Conservation (phyloP, 2,797 vertebrate genomes). For the Setipinna tenuifilis region DNA sequence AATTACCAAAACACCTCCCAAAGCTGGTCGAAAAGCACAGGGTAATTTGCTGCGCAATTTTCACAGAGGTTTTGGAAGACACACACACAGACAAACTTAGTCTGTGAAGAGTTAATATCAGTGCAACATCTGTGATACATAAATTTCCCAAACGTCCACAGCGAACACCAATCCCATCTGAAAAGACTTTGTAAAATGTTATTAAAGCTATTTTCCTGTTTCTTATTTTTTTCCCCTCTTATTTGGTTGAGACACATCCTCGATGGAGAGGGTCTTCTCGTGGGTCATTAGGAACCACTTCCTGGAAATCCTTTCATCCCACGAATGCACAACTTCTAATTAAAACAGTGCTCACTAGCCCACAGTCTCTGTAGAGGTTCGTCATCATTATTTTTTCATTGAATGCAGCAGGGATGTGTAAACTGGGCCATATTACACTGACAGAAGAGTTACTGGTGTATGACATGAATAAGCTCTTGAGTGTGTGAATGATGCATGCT, state of each 20-base stretch:
- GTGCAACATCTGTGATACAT: background rate
- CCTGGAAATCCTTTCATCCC: background rate
- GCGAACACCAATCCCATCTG: background rate
- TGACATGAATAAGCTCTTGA: background rate
- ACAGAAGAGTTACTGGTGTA: background rate
- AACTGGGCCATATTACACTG: background rate
- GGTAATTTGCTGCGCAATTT: background rate
- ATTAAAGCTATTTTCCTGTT: background rate
- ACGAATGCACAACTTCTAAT: background rate
- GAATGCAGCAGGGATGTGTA: background rate
- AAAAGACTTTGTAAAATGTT: background rate
- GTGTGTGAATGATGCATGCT: too few species aligned
- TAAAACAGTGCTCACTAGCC: constrained; percentile 5
- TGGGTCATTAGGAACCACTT: background rate
- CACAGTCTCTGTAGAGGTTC: background rate
- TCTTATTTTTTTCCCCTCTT: background rate
- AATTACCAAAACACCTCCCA: background rate
- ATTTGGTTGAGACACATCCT: background rate
- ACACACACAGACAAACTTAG: background rate
- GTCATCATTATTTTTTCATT: background rate
- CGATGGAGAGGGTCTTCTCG: background rate
- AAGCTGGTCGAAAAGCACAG: background rate
- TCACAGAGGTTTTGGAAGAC: background rate
- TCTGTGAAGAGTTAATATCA: background rate
- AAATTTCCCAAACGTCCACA: background rate